Evolutionary conservation across 2,888 invertebrate genomes (phyloP).

Genomic region (Mythimna albipuncta): DNA sequence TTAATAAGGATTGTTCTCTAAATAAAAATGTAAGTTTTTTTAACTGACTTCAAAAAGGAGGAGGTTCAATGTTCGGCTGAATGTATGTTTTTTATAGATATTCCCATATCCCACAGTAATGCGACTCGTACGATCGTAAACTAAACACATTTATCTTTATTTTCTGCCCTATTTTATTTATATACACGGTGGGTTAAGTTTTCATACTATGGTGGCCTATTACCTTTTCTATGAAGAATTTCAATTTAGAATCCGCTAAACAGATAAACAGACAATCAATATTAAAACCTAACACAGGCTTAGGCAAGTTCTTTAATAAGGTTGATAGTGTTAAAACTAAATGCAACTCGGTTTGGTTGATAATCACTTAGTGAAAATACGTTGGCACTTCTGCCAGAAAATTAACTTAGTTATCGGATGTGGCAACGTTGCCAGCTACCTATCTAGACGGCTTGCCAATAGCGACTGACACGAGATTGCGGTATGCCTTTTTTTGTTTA

Average conservation of each 20-base stretch:
- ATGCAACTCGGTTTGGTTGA: conserved; percentile 34
- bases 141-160: too few species aligned
- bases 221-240: too few species aligned
- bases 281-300: not conserved
- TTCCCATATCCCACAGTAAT: too few species aligned
- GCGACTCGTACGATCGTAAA: too few species aligned
- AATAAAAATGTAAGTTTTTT: too few species aligned
- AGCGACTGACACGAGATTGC: conserved; percentile 28
- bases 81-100: too few species aligned
- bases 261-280: not conserved
- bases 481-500: conserved; percentile 30
- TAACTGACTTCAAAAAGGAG: too few species aligned
- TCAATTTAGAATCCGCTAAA: not conserved
- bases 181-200: too few species aligned
- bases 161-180: too few species aligned
- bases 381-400: conserved; percentile 60
- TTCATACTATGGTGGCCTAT: too few species aligned
- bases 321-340: conserved; percentile 14
- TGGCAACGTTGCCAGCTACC: conserved; percentile 54
- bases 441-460: conserved; percentile 51
- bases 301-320: not conserved
- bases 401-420: conserved; percentile 61
- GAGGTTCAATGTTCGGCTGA: too few species aligned
- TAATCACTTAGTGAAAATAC: conserved; percentile 59
- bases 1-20: not conserved